Evolutionary conservation across 2,888 invertebrate genomes (phyloP).

Genomic region (Gisinianus flammeolus): DNA sequence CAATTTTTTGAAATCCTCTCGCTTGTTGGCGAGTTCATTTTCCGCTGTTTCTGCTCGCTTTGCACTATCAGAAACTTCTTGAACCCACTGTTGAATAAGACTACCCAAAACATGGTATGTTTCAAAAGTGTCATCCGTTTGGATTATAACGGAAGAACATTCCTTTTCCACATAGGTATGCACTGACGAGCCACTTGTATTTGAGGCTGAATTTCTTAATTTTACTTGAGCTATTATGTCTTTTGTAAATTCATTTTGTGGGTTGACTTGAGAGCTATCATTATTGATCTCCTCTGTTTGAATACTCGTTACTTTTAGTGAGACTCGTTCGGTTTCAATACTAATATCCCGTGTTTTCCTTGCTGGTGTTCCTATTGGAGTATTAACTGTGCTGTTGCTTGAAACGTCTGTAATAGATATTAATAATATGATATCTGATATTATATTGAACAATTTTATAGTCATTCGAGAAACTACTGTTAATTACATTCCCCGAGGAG

Average conservation of each 20-base stretch:
- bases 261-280: neutral
- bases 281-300: neutral
- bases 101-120: conserved; percentile 48
- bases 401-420: neutral
- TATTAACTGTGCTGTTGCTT: neutral
- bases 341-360: neutral
- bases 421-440: neutral
- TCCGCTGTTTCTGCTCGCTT: conserved; percentile 49
- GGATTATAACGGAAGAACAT: conserved; percentile 42
- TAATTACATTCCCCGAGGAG: too few species aligned
- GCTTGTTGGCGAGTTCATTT: conserved; percentile 34
- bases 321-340: neutral
- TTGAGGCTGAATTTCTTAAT: neutral
- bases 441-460: too few species aligned
- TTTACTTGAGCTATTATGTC: neutral
- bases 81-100: conserved; percentile 40
- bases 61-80: conserved; percentile 42
- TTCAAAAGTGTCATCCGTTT: conserved; percentile 55
- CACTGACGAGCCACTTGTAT: neutral
- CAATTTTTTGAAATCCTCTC: conserved; percentile 48
- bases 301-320: neutral
- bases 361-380: neutral
- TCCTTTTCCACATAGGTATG: neutral
- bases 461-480: too few species aligned
- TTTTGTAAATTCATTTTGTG: neutral